Evolutionary conservation across 2,797 vertebrate genomes (phyloP), one percentile per base, ranked within the genome.

Genomic region (Synaphobranchus kaupii): DNA sequence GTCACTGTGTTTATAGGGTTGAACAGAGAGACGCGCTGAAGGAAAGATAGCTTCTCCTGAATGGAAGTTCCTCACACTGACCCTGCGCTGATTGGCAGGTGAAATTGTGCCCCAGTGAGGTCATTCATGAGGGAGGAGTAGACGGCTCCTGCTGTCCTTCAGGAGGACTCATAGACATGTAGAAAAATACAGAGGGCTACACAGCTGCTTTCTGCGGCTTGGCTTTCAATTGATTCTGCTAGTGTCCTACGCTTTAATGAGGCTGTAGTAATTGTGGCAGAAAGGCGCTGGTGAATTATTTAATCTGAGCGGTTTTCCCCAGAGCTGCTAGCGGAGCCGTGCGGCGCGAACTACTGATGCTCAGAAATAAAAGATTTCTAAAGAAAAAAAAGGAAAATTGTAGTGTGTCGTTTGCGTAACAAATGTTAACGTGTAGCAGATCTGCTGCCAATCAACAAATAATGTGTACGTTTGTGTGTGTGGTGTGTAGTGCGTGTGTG

Each of bases 231-330:
- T 8, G 28, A 39, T 50, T 71, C 78, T 84, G 56, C 58, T 54
- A 58, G 78, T 84, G 83, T 87, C 71, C 68, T 56, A 81, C 44
- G 83, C 87, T 88, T 88, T 87, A 86, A 88, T 91, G 88, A 86
- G 85, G 47, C 78, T 88, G 89, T 90, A 90, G 85, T 92, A 92
- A 91, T 91, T 90, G 88, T 91, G 91, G 90, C 91, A 87, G 92
- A 91, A 94, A 90, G 91, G 91, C 90, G 88, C 88, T 92, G 89
- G 92, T 94, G 90, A 94, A 94, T 95, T 92, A 94, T 95, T 94
- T 90, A 94, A 93, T 90, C 88, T 89, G 88, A 89, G 84, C 81
- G 84, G 88, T 89, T 48, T 92, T 92, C 90, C 90, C 91, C 87
- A 86, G 89, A 91, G 90, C 90, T 86, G 71, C 80, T 31, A 34